Evolutionary conservation across 2,113 vertebrate genomes (phyloP).

Genomic region (Alaudala cheleensis): DNA sequence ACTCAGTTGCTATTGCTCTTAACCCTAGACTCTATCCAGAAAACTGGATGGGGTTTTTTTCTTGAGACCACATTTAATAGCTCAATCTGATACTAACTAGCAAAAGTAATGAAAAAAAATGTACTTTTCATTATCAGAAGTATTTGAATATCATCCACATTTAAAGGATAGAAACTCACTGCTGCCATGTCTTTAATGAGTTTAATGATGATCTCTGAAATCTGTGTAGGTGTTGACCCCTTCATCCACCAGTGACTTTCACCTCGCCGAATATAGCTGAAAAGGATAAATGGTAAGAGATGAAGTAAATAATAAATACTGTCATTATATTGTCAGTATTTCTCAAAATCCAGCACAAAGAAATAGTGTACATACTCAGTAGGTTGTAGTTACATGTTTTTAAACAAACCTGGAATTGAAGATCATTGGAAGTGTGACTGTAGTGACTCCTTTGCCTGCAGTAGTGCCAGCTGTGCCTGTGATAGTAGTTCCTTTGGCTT

Average conservation of each 20-base stretch:
- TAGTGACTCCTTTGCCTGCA: slow-evolving; percentile 97
- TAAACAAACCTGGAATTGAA: slow-evolving; percentile 94
- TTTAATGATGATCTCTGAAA: slow-evolving; percentile 98
- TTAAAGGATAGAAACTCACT: slow-evolving; percentile 77
- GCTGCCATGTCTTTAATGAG: slow-evolving; percentile 98
- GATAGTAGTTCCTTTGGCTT: slow-evolving; percentile 97
- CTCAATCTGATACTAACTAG: not conserved
- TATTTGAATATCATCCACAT: not conserved
- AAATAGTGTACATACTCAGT: not conserved
- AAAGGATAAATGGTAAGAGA: not conserved
- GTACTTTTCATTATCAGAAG: not conserved
- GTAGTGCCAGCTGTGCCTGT: slow-evolving; percentile 90
- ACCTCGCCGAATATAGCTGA: slow-evolving; percentile 92
- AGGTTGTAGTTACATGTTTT: not conserved
- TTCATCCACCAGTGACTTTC: slow-evolving; percentile 99
- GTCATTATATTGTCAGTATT: not conserved
- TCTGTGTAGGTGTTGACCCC: slow-evolving; percentile 96
- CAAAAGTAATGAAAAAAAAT: not conserved
- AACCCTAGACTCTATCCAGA: not conserved
- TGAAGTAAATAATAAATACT: not conserved
- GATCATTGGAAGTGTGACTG: slow-evolving; percentile 96
- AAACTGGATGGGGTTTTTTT: not conserved
- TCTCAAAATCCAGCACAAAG: not conserved
- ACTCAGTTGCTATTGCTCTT: not conserved
- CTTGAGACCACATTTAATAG: not conserved